Evolutionary conservation across 2,797 vertebrate genomes (phyloP), one percentile per base, ranked within the genome.

Genomic region (Simalia tracyae): DNA sequence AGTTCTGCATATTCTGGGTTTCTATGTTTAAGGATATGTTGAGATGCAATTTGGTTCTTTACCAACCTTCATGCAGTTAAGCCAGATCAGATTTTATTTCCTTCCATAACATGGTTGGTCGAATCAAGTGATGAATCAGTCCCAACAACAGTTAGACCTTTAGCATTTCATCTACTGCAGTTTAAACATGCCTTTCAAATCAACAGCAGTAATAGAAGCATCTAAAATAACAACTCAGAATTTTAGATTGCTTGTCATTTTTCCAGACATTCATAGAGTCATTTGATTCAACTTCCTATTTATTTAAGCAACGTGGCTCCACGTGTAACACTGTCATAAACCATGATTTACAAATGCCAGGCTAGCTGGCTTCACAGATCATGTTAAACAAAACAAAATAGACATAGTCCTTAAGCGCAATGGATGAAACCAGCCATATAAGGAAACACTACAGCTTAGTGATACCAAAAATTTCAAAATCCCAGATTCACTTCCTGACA

Each of bases 81-180:
- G 72, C 76, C 64, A 6, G 54, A 89, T 19, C 31, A 87, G 72
- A 87, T 36, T 92, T 92, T 76, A 0, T 60, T 92, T 87, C 72
- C 88, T 92, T 86, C 84, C 63, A 64, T 56, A 2, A 86, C 90
- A 68, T 24, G 0, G 72, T 42, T 94, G 92, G 61, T 81, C 63
- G 6, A 87, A 81, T 89, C 19, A 86, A 88, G 84, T 66, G 0
- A 46, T 90, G 46, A 60, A 87, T 90, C 72, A 92, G 66, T 87
- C 54, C 42, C 14, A 68, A 22, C 60, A 68, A 1, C 84, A 86
- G 72, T 87, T 84, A 56, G 46, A 50, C 61, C 76, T 91, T 14
- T 2, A 31, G 31, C 86, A 86, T 89, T 76, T 66, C 15, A 91
- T 85, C 72, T 87, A 60, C 50, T 31, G 31, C 46, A 85, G 22